These are phyloP conservation scores for Denticeps clupeoides DNA, from an alignment of 2,797 vertebrate species.

Conservation along the genomic window DNA sequence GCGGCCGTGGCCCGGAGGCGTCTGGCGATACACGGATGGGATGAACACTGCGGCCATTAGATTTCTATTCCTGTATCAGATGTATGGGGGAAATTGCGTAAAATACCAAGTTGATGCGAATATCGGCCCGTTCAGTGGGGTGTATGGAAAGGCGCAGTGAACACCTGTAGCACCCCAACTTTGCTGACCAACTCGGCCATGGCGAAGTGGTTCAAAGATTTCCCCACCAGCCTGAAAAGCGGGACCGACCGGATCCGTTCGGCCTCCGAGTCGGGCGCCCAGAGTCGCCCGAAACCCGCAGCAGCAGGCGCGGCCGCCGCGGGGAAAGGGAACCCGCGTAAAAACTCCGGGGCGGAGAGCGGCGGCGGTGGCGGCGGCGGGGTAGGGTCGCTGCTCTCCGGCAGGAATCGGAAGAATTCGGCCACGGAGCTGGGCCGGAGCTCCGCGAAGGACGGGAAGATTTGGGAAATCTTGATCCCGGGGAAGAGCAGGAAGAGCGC, in stretches of 20 bases:
- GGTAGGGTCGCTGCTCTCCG: slow-evolving; percentile 47
- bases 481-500: slow-evolving; percentile 82
- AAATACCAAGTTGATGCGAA: too few relatives aligned
- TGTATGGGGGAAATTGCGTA: too few relatives aligned
- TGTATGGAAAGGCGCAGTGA: slow-evolving; percentile 23
- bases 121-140: too few relatives aligned
- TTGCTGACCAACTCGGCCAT: slow-evolving; percentile 44
- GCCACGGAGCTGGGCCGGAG: slow-evolving; percentile 58
- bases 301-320: slow-evolving; percentile 49
- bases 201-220: slow-evolving; percentile 96
- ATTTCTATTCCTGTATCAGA: too few relatives aligned
- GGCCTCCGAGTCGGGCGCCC: slow-evolving; percentile 64
- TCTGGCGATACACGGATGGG: too few relatives aligned
- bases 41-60: too few relatives aligned
- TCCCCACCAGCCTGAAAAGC: slow-evolving; percentile 82
- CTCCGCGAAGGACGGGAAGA: slow-evolving; percentile 50
- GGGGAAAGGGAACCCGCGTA: slow-evolving; percentile 61
- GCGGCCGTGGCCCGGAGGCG: too few relatives aligned
- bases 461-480: slow-evolving; percentile 65
- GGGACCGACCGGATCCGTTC: slow-evolving; percentile 72
- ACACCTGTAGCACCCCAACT: slow-evolving; percentile 6
- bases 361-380: slow-evolving; percentile 31
- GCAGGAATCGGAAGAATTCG: slow-evolving; percentile 81
- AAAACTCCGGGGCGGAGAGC: slow-evolving; percentile 42
- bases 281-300: slow-evolving; percentile 50